phyloP scores from a whole-genome alignment of 2,888 invertebrate species.

The Cantharis flavilabris region DNA sequence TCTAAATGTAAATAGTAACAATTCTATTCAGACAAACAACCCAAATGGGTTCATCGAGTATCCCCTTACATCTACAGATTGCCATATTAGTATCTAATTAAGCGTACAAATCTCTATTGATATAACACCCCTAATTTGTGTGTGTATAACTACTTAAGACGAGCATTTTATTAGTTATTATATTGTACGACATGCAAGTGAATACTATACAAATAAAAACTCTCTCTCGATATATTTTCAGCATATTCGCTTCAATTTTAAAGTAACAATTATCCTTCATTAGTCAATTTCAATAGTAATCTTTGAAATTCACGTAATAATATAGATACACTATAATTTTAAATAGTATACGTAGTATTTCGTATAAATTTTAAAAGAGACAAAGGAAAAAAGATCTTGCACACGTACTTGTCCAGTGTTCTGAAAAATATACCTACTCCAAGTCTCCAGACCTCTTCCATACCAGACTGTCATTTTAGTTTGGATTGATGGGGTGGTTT shows the following conservation, averaged over 20 bases:
- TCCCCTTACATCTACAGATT: not conserved
- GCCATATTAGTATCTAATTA: slow-evolving; percentile 1
- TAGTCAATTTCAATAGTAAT: not conserved
- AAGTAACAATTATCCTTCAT: not conserved
- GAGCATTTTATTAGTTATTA: not conserved
- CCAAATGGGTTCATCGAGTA: not conserved
- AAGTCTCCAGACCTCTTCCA: too few relatives aligned
- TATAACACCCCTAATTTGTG: slow-evolving; percentile 3
- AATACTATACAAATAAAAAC: not conserved
- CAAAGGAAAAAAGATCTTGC: too few relatives aligned
- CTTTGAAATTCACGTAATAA: too few relatives aligned
- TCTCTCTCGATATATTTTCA: not conserved
- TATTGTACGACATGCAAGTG: not conserved
- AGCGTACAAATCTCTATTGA: not conserved
- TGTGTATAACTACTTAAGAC: not conserved
- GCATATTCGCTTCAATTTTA: not conserved
- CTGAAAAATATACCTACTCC: too few relatives aligned
- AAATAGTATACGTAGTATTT: too few relatives aligned
- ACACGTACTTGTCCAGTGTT: too few relatives aligned
- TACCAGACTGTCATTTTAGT: too few relatives aligned
- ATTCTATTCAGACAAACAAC: not conserved
- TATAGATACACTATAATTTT: too few relatives aligned
- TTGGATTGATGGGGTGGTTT: too few relatives aligned
- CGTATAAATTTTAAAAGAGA: too few relatives aligned
- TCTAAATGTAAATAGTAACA: not conserved